These are phyloP conservation scores for Piscicola geometra DNA, from an alignment of 2,888 invertebrate species.

Conservation along the genomic window DNA sequence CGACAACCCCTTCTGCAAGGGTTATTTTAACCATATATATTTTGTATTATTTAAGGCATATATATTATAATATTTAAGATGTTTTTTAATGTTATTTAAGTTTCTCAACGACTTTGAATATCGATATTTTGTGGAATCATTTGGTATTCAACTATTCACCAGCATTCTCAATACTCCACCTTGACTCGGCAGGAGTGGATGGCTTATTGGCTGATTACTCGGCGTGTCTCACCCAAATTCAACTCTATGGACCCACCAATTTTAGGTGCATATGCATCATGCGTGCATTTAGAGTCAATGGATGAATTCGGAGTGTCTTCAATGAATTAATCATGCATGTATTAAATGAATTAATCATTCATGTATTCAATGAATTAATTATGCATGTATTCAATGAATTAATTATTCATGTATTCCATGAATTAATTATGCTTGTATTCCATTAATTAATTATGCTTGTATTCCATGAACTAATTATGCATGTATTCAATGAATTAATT, in stretches of 20 bases:
- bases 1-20: slow-evolving; percentile 52
- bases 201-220: slow-evolving; percentile 52
- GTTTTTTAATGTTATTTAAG: too few species aligned
- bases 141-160: too few species aligned
- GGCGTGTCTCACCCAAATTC: slow-evolving; percentile 49
- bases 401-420: not conserved
- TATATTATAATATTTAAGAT: not conserved
- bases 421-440: too few species aligned
- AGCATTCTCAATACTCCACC: too few species aligned
- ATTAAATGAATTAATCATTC: too few species aligned
- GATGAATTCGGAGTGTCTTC: too few species aligned
- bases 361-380: too few species aligned
- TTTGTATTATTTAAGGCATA: not conserved
- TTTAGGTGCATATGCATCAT: slow-evolving; percentile 41
- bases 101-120: too few species aligned
- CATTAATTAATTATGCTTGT: not conserved
- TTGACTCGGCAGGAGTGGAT: slow-evolving; percentile 52
- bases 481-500: not conserved
- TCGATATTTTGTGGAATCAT: too few species aligned
- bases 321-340: too few species aligned
- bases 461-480: too few species aligned
- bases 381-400: not conserved
- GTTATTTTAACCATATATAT: slow-evolving; percentile 41
- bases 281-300: not conserved
- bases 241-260: slow-evolving; percentile 54